phyloP scores from a whole-genome alignment of 2,888 invertebrate species.

The Agrypnus murinus region DNA sequence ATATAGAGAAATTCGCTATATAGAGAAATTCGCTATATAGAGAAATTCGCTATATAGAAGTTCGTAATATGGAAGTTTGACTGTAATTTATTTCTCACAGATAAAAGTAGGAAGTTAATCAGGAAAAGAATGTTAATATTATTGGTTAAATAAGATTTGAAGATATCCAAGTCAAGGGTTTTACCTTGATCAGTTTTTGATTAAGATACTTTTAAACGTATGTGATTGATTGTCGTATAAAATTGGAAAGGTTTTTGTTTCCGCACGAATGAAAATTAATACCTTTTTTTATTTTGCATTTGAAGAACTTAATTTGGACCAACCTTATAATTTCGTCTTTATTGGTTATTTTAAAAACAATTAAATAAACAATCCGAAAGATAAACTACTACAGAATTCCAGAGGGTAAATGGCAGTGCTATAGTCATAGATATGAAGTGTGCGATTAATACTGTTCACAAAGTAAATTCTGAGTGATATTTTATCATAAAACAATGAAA shows the following conservation, averaged over 20 bases:
- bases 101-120: no score
- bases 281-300: background rate
- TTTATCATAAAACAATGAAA: conserved; percentile 23
- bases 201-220: background rate
- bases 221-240: background rate
- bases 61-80: no score
- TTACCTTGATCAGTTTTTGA: conserved; percentile 1
- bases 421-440: background rate
- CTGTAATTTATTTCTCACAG: no score
- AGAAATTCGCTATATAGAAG: no score
- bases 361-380: background rate
- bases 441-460: conserved; percentile 16
- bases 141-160: no score
- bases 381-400: background rate
- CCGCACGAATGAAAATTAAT: background rate
- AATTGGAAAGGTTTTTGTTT: conserved; percentile 3
- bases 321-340: background rate
- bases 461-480: conserved; percentile 14
- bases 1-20: no score
- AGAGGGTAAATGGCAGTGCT: background rate
- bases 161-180: conserved; percentile 2
- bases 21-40: no score
- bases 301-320: background rate
- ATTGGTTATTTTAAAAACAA: background rate
- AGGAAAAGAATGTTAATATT: no score